Base-by-base conservation (phyloP, 1,140 invertebrate species). In the Drosophila repleta region DNA sequence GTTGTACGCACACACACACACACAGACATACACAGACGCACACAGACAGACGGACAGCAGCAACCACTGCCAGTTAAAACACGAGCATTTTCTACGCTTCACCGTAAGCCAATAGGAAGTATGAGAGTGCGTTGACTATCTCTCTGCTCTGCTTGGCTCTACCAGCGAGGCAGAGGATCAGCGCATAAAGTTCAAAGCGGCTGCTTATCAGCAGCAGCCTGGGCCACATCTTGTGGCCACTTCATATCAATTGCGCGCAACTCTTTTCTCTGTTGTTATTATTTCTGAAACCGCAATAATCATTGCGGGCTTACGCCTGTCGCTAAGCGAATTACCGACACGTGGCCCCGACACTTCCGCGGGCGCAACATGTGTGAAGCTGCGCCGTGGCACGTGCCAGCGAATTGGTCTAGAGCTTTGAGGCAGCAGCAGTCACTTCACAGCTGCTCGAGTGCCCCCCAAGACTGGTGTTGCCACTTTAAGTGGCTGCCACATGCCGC, bases 251-350 rank as follows among this genome's bases (percentile, higher is more conserved):
- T 80, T 75, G 74, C 70, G 15, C 29, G 60, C 81, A 87, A 85
- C 82, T 87, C 82, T 78, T 85, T 85, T 82, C 74, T 82, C 74
- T 73, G 75, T 85, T 49, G 29, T 32, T 69, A 73, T 41, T 43
- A 7, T 43, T 43, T 43, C 11, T 17, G 39, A 15, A 84, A 84
- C 81, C 81, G 51, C 81, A 84, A 61, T 82, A 76, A 88, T 82
- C 83, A 74, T 76, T 70, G 48, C 62, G 70, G 74, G 61, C 82
- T 87, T 76, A 82, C 74, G 81, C 77, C 67, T 87, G 78, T 78
- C 82, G 66, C 82, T 87, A 87, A 85, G 43, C 64, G 82, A 80
- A 77, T 85, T 85, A 85, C 39, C 60, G 82, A 55, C 82, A 85
- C 82, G 82, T 87, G 82, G 69, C 82, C 51, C 2, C 0, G 46